phyloP scores from a whole-genome alignment of 1,140 invertebrate species.

The Drosophila sproati region DNA sequence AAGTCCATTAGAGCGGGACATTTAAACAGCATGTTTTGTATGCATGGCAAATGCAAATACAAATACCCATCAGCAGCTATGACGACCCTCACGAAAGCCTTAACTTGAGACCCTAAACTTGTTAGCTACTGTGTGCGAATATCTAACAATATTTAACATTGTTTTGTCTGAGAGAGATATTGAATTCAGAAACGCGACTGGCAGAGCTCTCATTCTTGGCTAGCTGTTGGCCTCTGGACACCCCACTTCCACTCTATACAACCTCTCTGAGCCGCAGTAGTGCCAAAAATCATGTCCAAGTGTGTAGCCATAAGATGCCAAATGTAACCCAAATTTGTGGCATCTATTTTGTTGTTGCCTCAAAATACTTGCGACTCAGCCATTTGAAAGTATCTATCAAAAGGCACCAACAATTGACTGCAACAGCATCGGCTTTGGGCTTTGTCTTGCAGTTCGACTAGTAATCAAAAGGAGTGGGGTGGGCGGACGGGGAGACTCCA shows the following conservation, averaged over 20 bases:
- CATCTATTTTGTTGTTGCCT: conserved; percentile 11
- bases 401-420: conserved; percentile 22
- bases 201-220: conserved; percentile 54
- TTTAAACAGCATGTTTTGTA: conserved; percentile 50
- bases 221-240: background rate
- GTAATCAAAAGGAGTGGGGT: conserved; percentile 63
- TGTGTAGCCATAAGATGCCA: conserved; percentile 56
- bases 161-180: conserved; percentile 24
- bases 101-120: conserved; percentile 63
- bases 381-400: conserved; percentile 73
- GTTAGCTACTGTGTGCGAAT: conserved; percentile 75
- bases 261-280: background rate
- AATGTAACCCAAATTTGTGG: conserved; percentile 64
- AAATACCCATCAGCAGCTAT: conserved; percentile 9
- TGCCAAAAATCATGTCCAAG: conserved; percentile 8
- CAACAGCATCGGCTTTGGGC: conserved; percentile 33
- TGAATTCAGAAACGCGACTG: conserved; percentile 32
- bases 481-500: conserved; percentile 44
- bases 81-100: conserved; percentile 52
- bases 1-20: conserved; percentile 53
- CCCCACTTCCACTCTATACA: background rate
- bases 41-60: background rate
- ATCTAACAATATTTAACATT: conserved; percentile 59
- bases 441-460: conserved; percentile 58
- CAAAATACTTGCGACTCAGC: conserved; percentile 24